phyloP scores from a whole-genome alignment of 2,888 invertebrate species.

The Panzeria rudis region DNA sequence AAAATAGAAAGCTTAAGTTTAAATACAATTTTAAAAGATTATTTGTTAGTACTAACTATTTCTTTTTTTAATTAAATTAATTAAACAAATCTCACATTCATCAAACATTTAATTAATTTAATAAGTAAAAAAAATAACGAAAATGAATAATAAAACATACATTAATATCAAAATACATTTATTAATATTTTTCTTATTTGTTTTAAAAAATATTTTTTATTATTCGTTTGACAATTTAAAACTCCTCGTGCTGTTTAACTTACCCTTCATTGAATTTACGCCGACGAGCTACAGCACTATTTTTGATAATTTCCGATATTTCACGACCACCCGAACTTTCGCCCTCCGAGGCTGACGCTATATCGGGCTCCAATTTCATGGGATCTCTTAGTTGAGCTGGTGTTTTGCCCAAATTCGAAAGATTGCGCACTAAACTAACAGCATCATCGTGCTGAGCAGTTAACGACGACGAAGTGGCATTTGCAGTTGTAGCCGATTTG shows the following conservation, averaged over 20 bases:
- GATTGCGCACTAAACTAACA: constrained; percentile 81
- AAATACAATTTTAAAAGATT: constrained; percentile 17
- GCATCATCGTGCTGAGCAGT: constrained; percentile 80
- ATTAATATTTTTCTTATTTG: constrained; percentile 8
- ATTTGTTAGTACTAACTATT: constrained; percentile 26
- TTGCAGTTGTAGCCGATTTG: constrained; percentile 80
- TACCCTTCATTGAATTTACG: constrained; percentile 85
- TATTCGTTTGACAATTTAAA: neutral
- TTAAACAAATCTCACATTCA: constrained; percentile 39
- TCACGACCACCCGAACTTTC: constrained; percentile 85
- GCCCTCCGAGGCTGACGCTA: constrained; percentile 83
- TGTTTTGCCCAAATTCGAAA: constrained; percentile 79
- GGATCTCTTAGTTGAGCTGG: constrained; percentile 62
- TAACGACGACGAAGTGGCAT: constrained; percentile 71
- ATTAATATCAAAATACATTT: constrained; percentile 37
- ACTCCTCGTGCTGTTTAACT: constrained; percentile 78
- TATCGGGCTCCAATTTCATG: constrained; percentile 60
- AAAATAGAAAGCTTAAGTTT: constrained; percentile 8
- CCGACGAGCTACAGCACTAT: constrained; percentile 83
- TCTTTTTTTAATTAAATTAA: neutral
- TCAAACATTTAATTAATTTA: constrained; percentile 19
- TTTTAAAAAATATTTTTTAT: neutral
- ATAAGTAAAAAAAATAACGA: neutral
- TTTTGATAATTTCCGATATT: constrained; percentile 84
- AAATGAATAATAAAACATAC: constrained; percentile 3